These are phyloP conservation scores for Hanleya hanleyi DNA, from an alignment of 2,888 invertebrate genomes.

Conservation along the genomic window DNA sequence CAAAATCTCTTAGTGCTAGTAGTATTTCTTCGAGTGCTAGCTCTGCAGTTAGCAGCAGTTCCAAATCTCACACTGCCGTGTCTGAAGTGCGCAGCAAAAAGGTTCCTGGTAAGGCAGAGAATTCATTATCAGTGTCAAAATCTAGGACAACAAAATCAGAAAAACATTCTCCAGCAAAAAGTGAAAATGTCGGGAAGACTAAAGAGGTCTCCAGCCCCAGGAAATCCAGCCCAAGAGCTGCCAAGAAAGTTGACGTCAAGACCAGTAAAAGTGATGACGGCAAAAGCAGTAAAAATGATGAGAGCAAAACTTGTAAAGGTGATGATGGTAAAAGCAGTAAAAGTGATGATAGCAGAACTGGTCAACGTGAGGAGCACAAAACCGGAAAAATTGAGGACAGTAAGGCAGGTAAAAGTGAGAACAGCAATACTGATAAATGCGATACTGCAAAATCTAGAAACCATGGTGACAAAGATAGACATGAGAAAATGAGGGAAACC, in stretches of 20 bases:
- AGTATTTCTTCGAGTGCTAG: no score
- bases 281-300: background rate
- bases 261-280: background rate
- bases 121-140: background rate
- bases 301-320: conserved; percentile 6
- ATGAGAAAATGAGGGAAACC: no score
- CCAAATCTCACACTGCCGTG: no score
- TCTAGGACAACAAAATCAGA: background rate
- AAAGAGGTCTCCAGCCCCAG: conserved; percentile 12
- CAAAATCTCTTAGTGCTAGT: no score
- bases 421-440: no score
- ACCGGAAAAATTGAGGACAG: no score
- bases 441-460: no score
- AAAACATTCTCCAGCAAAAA: background rate
- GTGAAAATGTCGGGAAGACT: conserved; percentile 6
- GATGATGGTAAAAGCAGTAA: conserved; percentile 20
- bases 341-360: background rate
- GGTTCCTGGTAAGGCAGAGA: no score
- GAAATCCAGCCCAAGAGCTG: background rate
- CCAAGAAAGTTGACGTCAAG: conserved; percentile 9
- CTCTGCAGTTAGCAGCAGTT: no score
- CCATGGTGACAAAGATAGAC: no score
- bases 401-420: no score
- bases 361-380: background rate
- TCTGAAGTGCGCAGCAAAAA: no score